Evolutionary conservation across 2,113 vertebrate genomes (phyloP).

Genomic region (Jaculus jaculus): DNA sequence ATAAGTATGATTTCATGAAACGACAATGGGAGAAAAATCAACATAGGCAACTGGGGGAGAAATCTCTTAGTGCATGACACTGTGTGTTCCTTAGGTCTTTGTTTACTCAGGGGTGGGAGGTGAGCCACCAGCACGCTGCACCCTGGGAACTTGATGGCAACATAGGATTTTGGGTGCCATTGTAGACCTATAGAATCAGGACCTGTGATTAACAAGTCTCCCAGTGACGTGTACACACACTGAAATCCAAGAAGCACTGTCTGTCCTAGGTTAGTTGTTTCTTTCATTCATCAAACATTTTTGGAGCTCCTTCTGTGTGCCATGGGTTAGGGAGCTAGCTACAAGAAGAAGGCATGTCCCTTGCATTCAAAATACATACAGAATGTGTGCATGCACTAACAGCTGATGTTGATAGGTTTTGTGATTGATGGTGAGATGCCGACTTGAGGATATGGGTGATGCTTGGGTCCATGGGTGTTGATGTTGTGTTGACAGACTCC

Average conservation of each 20-base stretch:
- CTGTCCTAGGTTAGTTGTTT: background rate
- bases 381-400: background rate
- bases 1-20: background rate
- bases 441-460: background rate
- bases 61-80: background rate
- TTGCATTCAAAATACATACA: background rate
- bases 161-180: background rate
- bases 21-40: background rate
- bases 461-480: accelerated
- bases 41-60: background rate
- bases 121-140: background rate
- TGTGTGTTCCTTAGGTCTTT: background rate
- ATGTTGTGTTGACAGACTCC: background rate
- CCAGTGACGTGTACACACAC: background rate
- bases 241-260: background rate
- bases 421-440: background rate
- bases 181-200: background rate
- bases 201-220: background rate
- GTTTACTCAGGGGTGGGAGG: background rate
- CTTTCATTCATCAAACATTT: background rate
- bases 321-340: background rate
- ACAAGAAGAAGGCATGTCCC: background rate
- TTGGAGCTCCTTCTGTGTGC: background rate
- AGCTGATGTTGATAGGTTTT: background rate
- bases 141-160: background rate